These are phyloP conservation scores for Hephaestus fuliginosus DNA, from an alignment of 2,797 vertebrate genomes.

Conservation along the genomic window DNA sequence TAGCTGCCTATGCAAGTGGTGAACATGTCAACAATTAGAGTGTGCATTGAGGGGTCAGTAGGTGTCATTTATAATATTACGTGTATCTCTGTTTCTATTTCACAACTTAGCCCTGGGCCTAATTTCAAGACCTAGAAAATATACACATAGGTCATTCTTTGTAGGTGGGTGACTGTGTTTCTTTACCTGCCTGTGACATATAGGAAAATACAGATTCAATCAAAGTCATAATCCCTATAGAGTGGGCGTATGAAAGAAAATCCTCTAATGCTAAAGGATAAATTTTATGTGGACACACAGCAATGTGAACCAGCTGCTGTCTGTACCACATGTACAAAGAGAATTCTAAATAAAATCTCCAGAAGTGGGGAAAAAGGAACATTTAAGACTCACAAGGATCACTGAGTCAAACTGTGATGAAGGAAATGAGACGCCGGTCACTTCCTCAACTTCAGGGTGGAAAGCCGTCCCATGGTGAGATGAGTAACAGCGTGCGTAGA, in stretches of 20 bases:
- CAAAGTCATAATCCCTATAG: slow-evolving; percentile 51
- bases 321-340: neutral
- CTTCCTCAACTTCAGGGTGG: slow-evolving; percentile 59
- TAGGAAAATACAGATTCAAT: slow-evolving; percentile 21
- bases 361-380: slow-evolving; percentile 30
- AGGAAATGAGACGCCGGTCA: slow-evolving; percentile 51
- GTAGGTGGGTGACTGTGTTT: neutral
- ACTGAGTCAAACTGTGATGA: slow-evolving; percentile 38
- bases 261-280: slow-evolving; percentile 58
- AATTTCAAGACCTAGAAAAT: slow-evolving; percentile 45
- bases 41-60: slow-evolving; percentile 33
- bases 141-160: slow-evolving; percentile 42
- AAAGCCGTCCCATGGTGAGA: slow-evolving; percentile 29
- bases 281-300: slow-evolving; percentile 31
- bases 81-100: slow-evolving; percentile 10
- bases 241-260: slow-evolving; percentile 47
- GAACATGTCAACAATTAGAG: slow-evolving; percentile 26
- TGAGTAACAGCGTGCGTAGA: slow-evolving; percentile 58
- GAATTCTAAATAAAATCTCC: slow-evolving; percentile 4
- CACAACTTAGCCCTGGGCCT: slow-evolving; percentile 20
- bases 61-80: slow-evolving; percentile 13
- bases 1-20: slow-evolving; percentile 23
- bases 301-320: slow-evolving; percentile 32
- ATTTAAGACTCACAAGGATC: slow-evolving; percentile 33
- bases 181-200: slow-evolving; percentile 23